Conservation (phyloP, 2,797 vertebrate species). For the Myotis pilosus region DNA sequence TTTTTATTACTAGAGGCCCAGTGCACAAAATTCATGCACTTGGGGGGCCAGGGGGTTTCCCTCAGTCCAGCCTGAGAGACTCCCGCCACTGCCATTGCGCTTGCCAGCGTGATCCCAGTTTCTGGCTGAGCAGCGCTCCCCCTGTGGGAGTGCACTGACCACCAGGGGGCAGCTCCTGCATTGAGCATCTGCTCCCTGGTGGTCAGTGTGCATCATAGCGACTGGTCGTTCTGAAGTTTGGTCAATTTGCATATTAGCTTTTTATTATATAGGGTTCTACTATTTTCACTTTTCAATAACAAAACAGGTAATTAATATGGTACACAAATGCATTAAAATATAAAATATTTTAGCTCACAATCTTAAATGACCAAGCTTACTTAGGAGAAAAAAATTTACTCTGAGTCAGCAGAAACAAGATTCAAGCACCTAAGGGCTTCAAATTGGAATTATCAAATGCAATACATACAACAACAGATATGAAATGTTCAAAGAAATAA, state of each 20-base stretch:
- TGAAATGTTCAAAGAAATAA: conserved; percentile 15
- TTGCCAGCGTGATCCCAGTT: too few relatives aligned
- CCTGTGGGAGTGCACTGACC: too few relatives aligned
- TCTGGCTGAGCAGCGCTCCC: too few relatives aligned
- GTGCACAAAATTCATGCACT: too few relatives aligned
- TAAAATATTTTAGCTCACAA: neutral
- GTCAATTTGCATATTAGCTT: too few relatives aligned
- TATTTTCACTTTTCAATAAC: neutral
- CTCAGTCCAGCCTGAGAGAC: too few relatives aligned
- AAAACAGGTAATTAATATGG: neutral
- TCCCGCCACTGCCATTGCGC: too few relatives aligned
- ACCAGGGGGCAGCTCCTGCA: too few relatives aligned
- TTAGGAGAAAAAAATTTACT: neutral
- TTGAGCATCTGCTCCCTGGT: too few relatives aligned
- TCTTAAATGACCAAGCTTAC: neutral
- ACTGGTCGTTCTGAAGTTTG: too few relatives aligned
- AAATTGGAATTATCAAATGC: neutral
- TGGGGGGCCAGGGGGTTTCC: accelerated
- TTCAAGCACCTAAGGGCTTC: neutral
- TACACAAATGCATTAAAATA: neutral
- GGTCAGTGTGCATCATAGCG: too few relatives aligned
- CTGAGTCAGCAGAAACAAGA: neutral
- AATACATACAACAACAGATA: neutral
- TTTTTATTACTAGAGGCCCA: neutral
- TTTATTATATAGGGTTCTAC: neutral